phyloP scores from a whole-genome alignment of 2,113 vertebrate genomes.

The Rhodinocichla rosea region DNA sequence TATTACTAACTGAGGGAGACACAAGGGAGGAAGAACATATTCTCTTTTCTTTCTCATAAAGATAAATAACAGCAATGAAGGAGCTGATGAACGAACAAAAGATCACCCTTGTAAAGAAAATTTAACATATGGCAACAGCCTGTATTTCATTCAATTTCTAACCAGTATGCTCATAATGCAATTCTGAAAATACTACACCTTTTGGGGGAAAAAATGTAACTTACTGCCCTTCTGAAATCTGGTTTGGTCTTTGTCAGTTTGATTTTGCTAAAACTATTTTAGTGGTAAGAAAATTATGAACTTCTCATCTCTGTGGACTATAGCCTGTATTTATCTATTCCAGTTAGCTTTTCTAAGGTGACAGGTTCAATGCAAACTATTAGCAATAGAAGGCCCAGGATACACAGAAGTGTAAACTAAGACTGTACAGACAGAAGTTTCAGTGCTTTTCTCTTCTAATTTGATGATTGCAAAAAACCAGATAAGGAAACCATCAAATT shows the following conservation, averaged over 20 bases:
- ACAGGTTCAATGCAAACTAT: neutral
- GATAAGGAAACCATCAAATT: neutral
- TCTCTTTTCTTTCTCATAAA: neutral
- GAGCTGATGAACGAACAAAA: neutral
- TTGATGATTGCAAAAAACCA: neutral
- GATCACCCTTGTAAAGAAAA: neutral
- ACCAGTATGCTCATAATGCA: neutral
- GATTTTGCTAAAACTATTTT: neutral
- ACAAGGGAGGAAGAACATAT: neutral
- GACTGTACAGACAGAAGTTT: neutral
- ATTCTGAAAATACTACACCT: neutral
- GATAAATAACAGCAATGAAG: neutral
- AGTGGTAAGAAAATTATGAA: neutral
- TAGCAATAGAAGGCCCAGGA: neutral
- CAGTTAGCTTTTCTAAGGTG: neutral
- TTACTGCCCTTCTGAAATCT: neutral
- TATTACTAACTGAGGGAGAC: neutral
- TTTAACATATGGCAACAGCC: neutral
- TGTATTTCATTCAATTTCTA: neutral
- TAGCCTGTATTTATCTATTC: neutral
- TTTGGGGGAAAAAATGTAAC: neutral
- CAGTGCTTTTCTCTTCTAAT: neutral
- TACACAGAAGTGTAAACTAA: neutral
- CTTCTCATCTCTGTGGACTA: neutral
- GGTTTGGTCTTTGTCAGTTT: neutral